A percentile compares a stretch with the other conserved stretches of the same genome.
Evolutionary conservation across 2,888 invertebrate genomes (phyloP).

Genomic region (Drosophila subsilvestris): DNA sequence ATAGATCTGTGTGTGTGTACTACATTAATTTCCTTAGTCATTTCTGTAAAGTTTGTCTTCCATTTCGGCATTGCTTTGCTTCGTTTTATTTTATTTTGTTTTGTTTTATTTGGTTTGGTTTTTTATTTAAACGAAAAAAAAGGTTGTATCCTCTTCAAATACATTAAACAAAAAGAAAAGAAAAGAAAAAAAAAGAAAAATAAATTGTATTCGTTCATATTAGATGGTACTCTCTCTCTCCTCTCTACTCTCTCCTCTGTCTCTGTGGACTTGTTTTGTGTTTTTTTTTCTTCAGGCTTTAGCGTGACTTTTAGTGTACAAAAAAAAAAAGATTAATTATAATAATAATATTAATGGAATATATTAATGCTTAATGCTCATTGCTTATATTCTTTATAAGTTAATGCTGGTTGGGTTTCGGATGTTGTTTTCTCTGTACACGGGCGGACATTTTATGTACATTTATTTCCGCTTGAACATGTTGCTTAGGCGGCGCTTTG

Average conservation of each 20-base stretch:
- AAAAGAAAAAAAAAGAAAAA: background rate
- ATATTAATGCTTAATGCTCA: background rate
- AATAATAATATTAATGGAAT: background rate
- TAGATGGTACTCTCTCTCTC: background rate
- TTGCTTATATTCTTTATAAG: background rate
- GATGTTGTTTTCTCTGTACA: background rate
- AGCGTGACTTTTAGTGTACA: background rate
- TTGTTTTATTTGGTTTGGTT: background rate
- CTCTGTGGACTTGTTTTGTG: background rate
- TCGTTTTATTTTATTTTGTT: background rate
- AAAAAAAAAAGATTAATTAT: background rate
- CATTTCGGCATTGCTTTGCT: background rate
- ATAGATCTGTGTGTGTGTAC: background rate
- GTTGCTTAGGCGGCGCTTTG: slow-evolving; percentile 82
- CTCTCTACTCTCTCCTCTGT: too few species aligned
- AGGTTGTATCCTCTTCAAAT: background rate
- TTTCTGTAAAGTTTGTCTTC: background rate
- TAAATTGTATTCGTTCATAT: background rate
- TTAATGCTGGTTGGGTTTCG: background rate
- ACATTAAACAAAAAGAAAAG: background rate
- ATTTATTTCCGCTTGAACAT: slow-evolving; percentile 82
- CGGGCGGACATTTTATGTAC: background rate
- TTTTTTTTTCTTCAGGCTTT: background rate
- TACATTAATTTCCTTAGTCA: background rate
- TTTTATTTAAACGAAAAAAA: background rate